These are phyloP conservation scores for Salarias fasciatus DNA, from an alignment of 2,797 vertebrate genomes.

Conservation along the genomic window DNA sequence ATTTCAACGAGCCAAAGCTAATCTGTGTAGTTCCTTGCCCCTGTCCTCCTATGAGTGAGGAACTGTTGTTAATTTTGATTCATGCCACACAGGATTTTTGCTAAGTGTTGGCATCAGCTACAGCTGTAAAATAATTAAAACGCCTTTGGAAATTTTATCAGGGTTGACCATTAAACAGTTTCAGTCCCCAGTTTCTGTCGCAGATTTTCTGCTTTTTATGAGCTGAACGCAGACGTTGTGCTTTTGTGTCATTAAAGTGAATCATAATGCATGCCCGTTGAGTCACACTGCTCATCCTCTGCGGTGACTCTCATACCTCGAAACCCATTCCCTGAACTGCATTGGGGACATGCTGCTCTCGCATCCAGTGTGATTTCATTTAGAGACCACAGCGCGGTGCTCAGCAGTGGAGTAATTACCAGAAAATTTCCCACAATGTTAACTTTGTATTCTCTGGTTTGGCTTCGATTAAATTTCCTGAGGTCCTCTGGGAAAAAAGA, in stretches of 20 bases:
- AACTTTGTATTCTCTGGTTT: slow-evolving; percentile 41
- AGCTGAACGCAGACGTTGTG: neutral
- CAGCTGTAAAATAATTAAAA: too few relatives aligned
- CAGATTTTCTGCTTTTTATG: neutral
- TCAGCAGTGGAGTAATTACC: slow-evolving; percentile 30
- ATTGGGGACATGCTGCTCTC: slow-evolving; percentile 23
- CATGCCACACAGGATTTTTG: too few relatives aligned
- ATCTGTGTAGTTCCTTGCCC: too few relatives aligned
- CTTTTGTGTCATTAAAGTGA: neutral
- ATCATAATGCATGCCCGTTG: neutral
- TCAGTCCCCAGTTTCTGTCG: neutral
- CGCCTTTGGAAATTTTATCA: too few relatives aligned
- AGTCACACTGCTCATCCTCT: slow-evolving; percentile 25
- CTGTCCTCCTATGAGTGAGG: too few relatives aligned
- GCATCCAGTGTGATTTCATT: slow-evolving; percentile 41
- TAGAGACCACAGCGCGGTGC: slow-evolving; percentile 29
- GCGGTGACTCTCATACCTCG: slow-evolving; percentile 19
- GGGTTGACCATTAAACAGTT: too few relatives aligned
- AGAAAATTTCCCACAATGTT: slow-evolving; percentile 41
- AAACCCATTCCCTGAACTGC: slow-evolving; percentile 21
- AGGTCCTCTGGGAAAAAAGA: slow-evolving; percentile 11
- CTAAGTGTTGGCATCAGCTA: too few relatives aligned
- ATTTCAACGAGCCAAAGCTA: too few relatives aligned
- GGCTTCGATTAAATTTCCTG: slow-evolving; percentile 41
- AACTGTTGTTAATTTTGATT: too few relatives aligned